These are phyloP conservation scores for Carcina quercana DNA, from an alignment of 2,888 invertebrate genomes.

Conservation along the genomic window DNA sequence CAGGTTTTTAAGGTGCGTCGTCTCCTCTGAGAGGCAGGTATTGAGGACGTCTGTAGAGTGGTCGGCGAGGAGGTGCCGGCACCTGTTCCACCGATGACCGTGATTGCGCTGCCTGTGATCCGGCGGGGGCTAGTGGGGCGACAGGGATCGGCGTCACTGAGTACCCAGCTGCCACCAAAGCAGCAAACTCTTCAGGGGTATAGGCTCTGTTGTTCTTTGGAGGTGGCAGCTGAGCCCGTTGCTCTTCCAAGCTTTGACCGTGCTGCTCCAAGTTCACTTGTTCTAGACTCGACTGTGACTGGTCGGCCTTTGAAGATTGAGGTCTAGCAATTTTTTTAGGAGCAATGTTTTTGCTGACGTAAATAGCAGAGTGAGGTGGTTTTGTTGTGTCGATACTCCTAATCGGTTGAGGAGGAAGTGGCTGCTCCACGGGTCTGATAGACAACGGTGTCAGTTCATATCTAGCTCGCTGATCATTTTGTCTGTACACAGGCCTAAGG, in stretches of 20 bases:
- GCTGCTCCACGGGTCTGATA: conserved; percentile 33
- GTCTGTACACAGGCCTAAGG: conserved; percentile 48
- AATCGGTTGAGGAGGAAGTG: too few relatives aligned
- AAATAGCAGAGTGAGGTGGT: conserved; percentile 58
- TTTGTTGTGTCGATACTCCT: conserved; percentile 41
- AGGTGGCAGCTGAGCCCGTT: conserved; percentile 58
- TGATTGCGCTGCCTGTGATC: conserved; percentile 48
- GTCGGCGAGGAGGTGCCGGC: conserved; percentile 21
- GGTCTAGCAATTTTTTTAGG: conserved; percentile 43
- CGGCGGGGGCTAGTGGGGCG: conserved; percentile 31
- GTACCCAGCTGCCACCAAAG: conserved; percentile 64
- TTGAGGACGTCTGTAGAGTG: conserved; percentile 20
- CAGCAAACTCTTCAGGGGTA: conserved; percentile 67
- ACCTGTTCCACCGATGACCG: conserved; percentile 45
- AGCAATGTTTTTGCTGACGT: conserved; percentile 53
- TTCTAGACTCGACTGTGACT: conserved; percentile 24
- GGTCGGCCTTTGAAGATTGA: conserved; percentile 21
- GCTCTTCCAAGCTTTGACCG: conserved; percentile 49
- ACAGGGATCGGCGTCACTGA: conserved; percentile 67
- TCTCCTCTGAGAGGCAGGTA: conserved; percentile 58
- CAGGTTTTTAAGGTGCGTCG: conserved; percentile 53
- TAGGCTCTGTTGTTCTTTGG: conserved; percentile 68
- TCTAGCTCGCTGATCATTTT: conserved; percentile 47
- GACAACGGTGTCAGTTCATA: conserved; percentile 38
- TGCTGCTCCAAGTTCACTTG: conserved; percentile 40